Evolutionary conservation across 2,113 vertebrate species (phyloP).

Genomic region (Mastomys coucha): DNA sequence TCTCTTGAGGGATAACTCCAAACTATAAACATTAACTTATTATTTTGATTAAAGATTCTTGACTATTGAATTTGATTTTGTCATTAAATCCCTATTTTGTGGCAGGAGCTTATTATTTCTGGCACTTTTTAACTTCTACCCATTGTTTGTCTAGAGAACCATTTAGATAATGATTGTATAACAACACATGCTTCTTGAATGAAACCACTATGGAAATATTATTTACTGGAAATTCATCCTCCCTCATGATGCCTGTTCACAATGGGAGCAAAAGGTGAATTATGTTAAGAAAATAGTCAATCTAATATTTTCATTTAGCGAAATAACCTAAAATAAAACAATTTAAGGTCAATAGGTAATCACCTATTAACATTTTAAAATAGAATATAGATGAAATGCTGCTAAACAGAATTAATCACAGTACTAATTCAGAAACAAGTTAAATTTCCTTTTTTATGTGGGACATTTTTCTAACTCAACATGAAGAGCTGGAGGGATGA

Average conservation of each 20-base stretch:
- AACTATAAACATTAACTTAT: neutral
- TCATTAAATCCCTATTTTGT: neutral
- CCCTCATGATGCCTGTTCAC: neutral
- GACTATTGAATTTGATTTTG: neutral
- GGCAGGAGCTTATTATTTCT: neutral
- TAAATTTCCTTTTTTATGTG: neutral
- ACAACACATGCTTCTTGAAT: neutral
- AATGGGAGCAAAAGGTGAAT: neutral
- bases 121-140: neutral
- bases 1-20: neutral
- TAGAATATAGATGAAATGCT: neutral
- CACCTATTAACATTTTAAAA: slow-evolving; percentile 17
- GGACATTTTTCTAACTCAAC: neutral
- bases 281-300: neutral
- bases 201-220: neutral
- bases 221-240: neutral
- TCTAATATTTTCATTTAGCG: neutral
- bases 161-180: neutral
- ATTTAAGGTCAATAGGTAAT: neutral
- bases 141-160: neutral
- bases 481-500: neutral
- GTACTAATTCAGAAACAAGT: neutral
- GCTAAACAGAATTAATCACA: neutral
- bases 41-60: slow-evolving; percentile 6
- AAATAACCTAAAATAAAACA: slow-evolving; percentile 16